A percentile compares a stretch with the other conserved stretches of the same genome.
Evolutionary conservation across 2,797 vertebrate genomes (phyloP).

Genomic region (Sciaenops ocellatus): DNA sequence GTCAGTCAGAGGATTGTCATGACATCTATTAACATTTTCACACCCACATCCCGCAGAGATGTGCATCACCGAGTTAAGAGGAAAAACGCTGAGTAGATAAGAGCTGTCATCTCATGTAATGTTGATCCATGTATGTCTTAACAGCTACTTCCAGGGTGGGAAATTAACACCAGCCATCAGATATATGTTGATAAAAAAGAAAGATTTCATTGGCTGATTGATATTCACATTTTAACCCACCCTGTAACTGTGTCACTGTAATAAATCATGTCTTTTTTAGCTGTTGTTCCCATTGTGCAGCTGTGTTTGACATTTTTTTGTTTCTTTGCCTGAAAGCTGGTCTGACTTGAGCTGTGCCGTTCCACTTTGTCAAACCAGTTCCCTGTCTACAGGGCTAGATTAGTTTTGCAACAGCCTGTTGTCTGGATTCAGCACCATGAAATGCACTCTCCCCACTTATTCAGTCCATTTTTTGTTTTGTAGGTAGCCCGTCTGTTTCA

Average conservation of each 20-base stretch:
- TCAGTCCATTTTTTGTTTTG: conserved; percentile 7
- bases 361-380: conserved; percentile 71
- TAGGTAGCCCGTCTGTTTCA: conserved; percentile 14
- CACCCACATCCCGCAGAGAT: background rate
- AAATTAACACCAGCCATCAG: no score
- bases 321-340: conserved; percentile 39
- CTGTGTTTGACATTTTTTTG: background rate
- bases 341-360: conserved; percentile 43
- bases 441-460: background rate
- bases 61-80: background rate
- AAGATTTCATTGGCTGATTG: no score
- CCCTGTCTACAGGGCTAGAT: conserved; percentile 24
- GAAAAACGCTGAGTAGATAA: conserved; percentile 7
- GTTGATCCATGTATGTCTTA: no score
- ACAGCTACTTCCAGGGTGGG: no score
- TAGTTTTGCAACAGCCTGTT: conserved; percentile 40
- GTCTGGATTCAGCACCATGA: conserved; percentile 30
- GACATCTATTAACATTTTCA: background rate
- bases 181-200: no score
- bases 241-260: background rate
- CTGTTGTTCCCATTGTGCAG: background rate
- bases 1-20: background rate
- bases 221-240: no score
- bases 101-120: no score
- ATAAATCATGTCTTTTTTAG: background rate